phyloP scores from a whole-genome alignment of 2,113 vertebrate genomes.

The Eurystomus gularis region DNA sequence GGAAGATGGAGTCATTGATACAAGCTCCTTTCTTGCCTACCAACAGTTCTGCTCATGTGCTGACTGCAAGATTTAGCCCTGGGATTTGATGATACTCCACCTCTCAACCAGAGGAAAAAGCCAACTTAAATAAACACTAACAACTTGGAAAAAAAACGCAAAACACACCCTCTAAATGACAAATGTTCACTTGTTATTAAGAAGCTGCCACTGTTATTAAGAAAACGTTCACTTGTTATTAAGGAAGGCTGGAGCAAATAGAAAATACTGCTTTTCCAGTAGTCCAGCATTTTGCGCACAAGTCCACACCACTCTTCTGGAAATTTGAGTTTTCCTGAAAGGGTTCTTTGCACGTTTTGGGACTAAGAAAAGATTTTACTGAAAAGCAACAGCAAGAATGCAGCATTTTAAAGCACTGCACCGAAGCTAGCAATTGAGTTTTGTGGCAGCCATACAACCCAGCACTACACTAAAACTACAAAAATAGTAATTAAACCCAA shows the following conservation, averaged over 20 bases:
- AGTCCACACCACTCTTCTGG: neutral
- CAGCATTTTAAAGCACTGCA: neutral
- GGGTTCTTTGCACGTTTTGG: neutral
- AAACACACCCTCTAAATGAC: neutral
- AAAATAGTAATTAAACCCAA: neutral
- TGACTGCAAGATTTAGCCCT: neutral
- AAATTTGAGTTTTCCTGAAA: neutral
- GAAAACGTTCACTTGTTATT: neutral
- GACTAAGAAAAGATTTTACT: neutral
- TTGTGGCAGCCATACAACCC: neutral
- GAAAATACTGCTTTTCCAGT: neutral
- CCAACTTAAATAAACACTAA: neutral
- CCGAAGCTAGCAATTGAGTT: neutral
- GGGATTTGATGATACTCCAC: neutral
- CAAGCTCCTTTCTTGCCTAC: neutral
- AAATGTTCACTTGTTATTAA: neutral
- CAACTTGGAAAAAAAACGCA: neutral
- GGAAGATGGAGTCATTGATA: neutral
- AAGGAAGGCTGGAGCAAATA: neutral
- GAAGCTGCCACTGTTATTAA: neutral
- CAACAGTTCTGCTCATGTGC: neutral
- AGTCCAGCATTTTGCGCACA: neutral
- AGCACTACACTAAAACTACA: neutral
- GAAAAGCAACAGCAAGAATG: neutral
- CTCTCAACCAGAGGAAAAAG: neutral